phyloP scores from a whole-genome alignment of 2,888 invertebrate genomes.

The Miltochrista miniata region DNA sequence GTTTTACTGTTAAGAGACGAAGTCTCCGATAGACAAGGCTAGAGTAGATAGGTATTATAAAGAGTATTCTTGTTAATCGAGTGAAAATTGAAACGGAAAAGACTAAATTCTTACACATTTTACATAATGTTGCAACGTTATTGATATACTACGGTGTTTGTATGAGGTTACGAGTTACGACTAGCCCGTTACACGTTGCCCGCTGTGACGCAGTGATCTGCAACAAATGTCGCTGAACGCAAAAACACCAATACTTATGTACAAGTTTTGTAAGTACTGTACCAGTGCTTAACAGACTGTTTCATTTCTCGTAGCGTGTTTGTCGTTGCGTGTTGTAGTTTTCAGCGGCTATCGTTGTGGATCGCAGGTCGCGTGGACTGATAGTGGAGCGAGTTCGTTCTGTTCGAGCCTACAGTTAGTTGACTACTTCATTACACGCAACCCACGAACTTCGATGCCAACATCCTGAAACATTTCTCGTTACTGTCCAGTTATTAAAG shows the following conservation, averaged over 20 bases:
- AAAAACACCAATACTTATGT: neutral
- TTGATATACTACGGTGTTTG: slow-evolving; percentile 72
- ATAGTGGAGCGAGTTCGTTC: slow-evolving; percentile 40
- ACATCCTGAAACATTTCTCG: slow-evolving; percentile 47
- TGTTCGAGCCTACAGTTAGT: slow-evolving; percentile 42
- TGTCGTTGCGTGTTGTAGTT: neutral
- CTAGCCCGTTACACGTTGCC: slow-evolving; percentile 44
- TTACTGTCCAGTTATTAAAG: slow-evolving; percentile 48
- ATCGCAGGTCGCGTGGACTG: slow-evolving; percentile 4
- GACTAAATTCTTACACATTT: slow-evolving; percentile 80
- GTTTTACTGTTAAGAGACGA: slow-evolving; percentile 77
- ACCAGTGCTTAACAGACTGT: neutral
- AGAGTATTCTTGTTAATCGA: slow-evolving; percentile 74
- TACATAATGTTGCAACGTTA: slow-evolving; percentile 79
- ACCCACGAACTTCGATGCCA: slow-evolving; percentile 43
- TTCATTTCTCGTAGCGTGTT: neutral
- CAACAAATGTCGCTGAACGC: neutral
- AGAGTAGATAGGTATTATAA: slow-evolving; percentile 79
- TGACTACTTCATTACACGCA: slow-evolving; percentile 37
- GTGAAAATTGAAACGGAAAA: slow-evolving; percentile 80
- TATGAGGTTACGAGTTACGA: slow-evolving; percentile 62
- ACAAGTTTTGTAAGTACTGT: neutral
- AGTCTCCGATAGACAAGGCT: slow-evolving; percentile 80
- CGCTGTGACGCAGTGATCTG: slow-evolving; percentile 7
- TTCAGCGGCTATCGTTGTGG: neutral